Evolutionary conservation across 2,797 vertebrate genomes (phyloP).

Genomic region (Lemur catta): DNA sequence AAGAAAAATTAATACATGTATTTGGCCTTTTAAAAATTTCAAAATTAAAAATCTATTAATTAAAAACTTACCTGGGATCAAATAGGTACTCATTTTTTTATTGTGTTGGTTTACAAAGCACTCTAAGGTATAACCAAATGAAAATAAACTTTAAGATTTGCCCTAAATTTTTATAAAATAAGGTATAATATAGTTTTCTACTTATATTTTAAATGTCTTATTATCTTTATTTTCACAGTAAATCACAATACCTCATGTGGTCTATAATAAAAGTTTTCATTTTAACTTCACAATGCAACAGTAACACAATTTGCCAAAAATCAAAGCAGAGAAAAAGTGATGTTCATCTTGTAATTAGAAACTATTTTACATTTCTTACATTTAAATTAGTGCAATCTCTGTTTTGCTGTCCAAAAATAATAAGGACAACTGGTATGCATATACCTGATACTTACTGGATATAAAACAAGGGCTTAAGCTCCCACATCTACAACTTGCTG

Average conservation of each 20-base stretch:
- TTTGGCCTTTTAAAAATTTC: background rate
- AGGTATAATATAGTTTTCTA: background rate
- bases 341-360: background rate
- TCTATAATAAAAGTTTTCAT: background rate
- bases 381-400: background rate
- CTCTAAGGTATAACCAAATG: background rate
- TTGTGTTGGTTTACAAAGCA: background rate
- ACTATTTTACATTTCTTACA: background rate
- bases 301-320: slow-evolving; percentile 12
- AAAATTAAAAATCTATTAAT: slow-evolving; percentile 12
- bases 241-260: background rate
- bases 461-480: background rate
- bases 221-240: background rate
- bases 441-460: background rate
- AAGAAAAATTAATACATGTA: background rate
- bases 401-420: background rate
- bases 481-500: slow-evolving; percentile 23
- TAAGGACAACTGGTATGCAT: background rate
- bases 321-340: background rate
- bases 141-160: slow-evolving; percentile 13
- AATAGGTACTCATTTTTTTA: slow-evolving; percentile 12
- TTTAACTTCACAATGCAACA: background rate
- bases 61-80: background rate
- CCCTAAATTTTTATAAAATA: slow-evolving; percentile 33
- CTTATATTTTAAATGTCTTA: background rate